A percentile compares a stretch with the other conserved stretches of the same genome.
Evolutionary conservation across 2,113 vertebrate genomes (phyloP).

Genomic region (Aspidoscelis tigris): DNA sequence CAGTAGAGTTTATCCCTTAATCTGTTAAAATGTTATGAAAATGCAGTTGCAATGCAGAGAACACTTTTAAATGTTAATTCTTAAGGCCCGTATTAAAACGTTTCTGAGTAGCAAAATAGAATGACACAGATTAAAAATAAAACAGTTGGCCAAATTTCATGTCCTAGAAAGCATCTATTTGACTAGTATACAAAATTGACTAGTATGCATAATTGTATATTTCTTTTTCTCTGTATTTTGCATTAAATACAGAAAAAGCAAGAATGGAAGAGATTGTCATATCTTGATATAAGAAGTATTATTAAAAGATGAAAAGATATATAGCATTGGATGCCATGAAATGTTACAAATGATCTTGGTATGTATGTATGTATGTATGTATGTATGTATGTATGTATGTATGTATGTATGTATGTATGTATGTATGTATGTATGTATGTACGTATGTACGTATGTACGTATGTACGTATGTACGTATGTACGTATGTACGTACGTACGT

Average conservation of each 20-base stretch:
- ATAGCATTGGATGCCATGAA: too few species aligned
- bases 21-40: conserved; percentile 77
- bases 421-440: too few species aligned
- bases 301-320: conserved; percentile 54
- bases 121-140: conserved; percentile 56
- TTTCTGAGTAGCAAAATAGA: conserved; percentile 62
- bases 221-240: conserved; percentile 40
- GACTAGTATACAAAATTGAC: conserved; percentile 56
- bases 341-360: background rate
- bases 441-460: too few species aligned
- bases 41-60: conserved; percentile 67
- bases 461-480: too few species aligned
- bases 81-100: conserved; percentile 55
- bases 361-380: too few species aligned
- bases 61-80: conserved; percentile 77
- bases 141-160: conserved; percentile 52
- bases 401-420: too few species aligned
- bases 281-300: conserved; percentile 53
- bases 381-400: too few species aligned
- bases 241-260: conserved; percentile 45
- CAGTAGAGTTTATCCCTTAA: conserved; percentile 74
- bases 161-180: conserved; percentile 58
- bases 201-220: background rate
- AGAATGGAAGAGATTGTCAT: conserved; percentile 57
- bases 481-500: too few species aligned